A percentile compares a stretch with the other conserved stretches of the same genome.
Evolutionary conservation across 2,888 invertebrate species (phyloP).

Genomic region (Neuroscelio doddi): DNA sequence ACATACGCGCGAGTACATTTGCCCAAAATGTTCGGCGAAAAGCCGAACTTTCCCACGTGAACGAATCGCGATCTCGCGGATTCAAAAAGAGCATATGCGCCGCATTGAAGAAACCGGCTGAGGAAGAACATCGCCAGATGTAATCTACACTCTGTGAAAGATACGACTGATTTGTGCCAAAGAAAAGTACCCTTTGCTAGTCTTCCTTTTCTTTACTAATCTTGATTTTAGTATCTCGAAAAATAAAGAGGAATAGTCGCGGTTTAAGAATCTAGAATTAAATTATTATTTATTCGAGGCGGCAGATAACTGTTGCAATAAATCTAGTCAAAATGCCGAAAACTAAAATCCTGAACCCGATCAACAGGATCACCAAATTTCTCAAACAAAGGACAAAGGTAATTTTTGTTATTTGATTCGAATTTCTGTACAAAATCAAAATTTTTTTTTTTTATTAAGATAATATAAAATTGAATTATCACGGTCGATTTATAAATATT

Average conservation of each 20-base stretch:
- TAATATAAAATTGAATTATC: background rate
- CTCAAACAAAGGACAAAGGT: conserved; percentile 73
- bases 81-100: background rate
- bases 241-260: background rate
- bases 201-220: conserved; percentile 1
- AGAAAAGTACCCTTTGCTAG: conserved; percentile 1
- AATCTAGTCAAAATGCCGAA: conserved; percentile 68
- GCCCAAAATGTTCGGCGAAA: conserved; percentile 26
- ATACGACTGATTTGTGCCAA: conserved; percentile 25
- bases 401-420: conserved; percentile 43
- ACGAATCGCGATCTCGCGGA: conserved; percentile 1
- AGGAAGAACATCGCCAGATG: too few relatives aligned
- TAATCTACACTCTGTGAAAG: background rate
- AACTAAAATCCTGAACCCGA: conserved; percentile 68
- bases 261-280: background rate
- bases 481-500: too few relatives aligned
- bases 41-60: conserved; percentile 40
- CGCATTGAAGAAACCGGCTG: too few relatives aligned
- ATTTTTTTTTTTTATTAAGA: background rate
- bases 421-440: background rate
- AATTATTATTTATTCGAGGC: background rate
- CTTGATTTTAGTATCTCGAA: too few relatives aligned
- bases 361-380: conserved; percentile 70
- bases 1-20: background rate
- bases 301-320: conserved; percentile 13